Evolutionary conservation across 2,888 invertebrate species (phyloP), one percentile per base, ranked within the genome.

Genomic region (Trichogramma evanescens): DNA sequence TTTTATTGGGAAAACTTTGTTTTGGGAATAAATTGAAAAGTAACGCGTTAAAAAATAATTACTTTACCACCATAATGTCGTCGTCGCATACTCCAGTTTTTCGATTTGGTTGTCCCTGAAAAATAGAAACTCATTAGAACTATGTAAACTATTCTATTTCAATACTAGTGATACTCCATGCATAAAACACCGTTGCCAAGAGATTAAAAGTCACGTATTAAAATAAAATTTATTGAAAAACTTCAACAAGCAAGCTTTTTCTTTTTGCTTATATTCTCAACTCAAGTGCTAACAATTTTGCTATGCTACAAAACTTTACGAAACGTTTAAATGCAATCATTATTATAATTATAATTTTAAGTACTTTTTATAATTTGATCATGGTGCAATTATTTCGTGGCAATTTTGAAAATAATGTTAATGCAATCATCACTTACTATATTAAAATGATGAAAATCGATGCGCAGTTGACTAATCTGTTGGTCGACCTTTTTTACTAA

Each of bases 371-470:
- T 45, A 9, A 45, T 8, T 45, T 26, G 26, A 26, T 26, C 26
- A 26, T 26, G 26, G 26, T 26, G 26, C 26, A 26, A 26, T 26
- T 26, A 26, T 26, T 26, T 26, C 26, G 26, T 26, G 26, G 2
- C 26, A 26, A 26, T 26, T 26, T 26, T 26, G 2, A 26, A 26
- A 26, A 26, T 26, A 1, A 2, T 26, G 3, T 26, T 26, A 26
- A 26, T 26, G 26, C 26, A 26, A 26, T 1, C 26, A 26, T 26
- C 2, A 80, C 85, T 84, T 74, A 89, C 89, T 77, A 92, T 82
- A 72, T 87, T 88, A 71, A 92, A 92, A 76, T 92, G 91, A 54
- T 89, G 79, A 72, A 93, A 91, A 76, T 93, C 93, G 26, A 93
- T 82, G 68, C 90, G 82, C 50, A 95, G 79, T 77, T 94, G 94